These are phyloP conservation scores for Odiellus spinosus DNA, from an alignment of 2,888 invertebrate genomes.

Conservation along the genomic window DNA sequence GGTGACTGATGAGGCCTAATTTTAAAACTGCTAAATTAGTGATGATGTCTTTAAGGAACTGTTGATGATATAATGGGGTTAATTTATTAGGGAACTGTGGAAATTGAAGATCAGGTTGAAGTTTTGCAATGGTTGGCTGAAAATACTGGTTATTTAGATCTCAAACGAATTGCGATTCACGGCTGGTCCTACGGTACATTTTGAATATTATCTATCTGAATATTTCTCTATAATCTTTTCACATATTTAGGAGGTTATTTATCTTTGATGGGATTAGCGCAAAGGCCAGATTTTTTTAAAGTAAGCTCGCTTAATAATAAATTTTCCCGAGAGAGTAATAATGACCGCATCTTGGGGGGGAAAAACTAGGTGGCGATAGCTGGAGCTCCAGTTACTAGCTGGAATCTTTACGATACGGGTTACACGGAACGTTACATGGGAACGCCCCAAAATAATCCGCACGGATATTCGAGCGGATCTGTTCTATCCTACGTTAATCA, in stretches of 20 bases:
- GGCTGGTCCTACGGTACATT: constrained; percentile 89
- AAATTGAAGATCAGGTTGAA: constrained; percentile 43
- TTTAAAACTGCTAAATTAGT: too few species aligned
- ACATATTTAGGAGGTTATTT: constrained; percentile 54
- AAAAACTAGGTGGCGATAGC: constrained; percentile 59
- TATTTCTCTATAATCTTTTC: neutral
- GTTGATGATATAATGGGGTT: too few species aligned
- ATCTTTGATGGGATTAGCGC: constrained; percentile 81
- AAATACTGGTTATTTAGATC: constrained; percentile 71
- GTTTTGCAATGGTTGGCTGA: constrained; percentile 72
- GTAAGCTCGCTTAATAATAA: too few species aligned
- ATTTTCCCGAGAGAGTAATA: too few species aligned
- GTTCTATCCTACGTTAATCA: constrained; percentile 66
- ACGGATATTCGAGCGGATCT: constrained; percentile 67
- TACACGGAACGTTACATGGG: constrained; percentile 98
- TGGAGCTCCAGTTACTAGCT: constrained; percentile 93
- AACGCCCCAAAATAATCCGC: constrained; percentile 53
- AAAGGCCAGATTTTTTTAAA: constrained; percentile 81
- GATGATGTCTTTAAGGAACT: too few species aligned
- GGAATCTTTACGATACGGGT: constrained; percentile 94
- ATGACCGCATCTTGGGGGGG: neutral
- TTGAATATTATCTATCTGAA: neutral
- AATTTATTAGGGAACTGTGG: constrained; percentile 23
- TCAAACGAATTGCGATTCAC: constrained; percentile 80
- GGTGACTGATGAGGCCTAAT: too few species aligned